Conservation (phyloP, 2,888 invertebrate genomes). For the Trichopria drosophilae region DNA sequence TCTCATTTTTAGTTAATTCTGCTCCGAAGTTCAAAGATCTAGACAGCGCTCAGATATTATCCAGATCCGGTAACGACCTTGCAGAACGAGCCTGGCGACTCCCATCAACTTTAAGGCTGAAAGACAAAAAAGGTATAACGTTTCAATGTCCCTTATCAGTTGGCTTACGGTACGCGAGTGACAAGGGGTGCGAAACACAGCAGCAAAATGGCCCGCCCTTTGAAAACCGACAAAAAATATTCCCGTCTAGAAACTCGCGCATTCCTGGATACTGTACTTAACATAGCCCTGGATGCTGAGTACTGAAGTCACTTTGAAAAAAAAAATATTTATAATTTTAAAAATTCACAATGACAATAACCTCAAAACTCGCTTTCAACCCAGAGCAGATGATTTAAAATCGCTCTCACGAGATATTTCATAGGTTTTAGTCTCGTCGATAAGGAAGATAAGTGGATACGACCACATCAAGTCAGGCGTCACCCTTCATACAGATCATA, state of each 20-base stretch:
- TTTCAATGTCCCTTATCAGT: constrained; percentile 27
- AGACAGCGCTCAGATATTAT: too few species aligned
- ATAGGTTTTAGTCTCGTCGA: constrained; percentile 15
- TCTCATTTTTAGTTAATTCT: too few species aligned
- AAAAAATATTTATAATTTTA: neutral
- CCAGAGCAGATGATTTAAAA: neutral
- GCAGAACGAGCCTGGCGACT: too few species aligned
- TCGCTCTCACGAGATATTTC: too few species aligned
- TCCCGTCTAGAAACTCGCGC: constrained; percentile 7
- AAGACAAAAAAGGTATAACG: constrained; percentile 22
- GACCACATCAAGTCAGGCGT: constrained; percentile 22
- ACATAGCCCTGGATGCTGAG: constrained; percentile 31
- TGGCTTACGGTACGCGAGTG: neutral
- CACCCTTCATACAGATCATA: too few species aligned
- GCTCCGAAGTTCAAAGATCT: too few species aligned
- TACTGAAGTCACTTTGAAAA: too few species aligned
- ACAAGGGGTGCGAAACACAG: constrained; percentile 26
- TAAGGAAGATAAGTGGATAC: constrained; percentile 31
- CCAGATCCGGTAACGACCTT: too few species aligned
- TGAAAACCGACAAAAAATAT: neutral
- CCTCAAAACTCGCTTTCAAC: neutral
- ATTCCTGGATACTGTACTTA: constrained; percentile 31
- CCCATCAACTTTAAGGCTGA: too few species aligned
- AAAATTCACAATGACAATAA: neutral
- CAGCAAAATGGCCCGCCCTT: constrained; percentile 22